Conservation (phyloP, 37 sponge, comb jelly and placozoan species). For the Beroe ovata region DNA sequence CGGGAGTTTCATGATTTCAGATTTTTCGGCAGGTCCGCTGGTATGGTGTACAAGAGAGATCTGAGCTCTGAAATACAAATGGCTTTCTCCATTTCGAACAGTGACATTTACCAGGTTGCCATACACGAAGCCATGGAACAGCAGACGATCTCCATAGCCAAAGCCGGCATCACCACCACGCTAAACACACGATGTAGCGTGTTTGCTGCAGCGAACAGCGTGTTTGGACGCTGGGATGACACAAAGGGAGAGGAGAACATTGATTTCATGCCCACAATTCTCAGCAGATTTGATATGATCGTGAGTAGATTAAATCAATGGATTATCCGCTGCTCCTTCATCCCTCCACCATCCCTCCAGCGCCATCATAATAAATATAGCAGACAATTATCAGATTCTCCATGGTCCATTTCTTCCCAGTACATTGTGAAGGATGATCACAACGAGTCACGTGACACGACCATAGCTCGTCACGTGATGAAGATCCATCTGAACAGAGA, state of each 20-base stretch:
- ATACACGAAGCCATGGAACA: constrained; percentile 99
- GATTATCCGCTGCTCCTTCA: too few species aligned
- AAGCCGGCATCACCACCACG: constrained; percentile 99
- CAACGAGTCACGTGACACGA: constrained; percentile 85
- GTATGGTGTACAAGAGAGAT: too few species aligned
- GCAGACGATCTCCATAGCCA: constrained; percentile 99
- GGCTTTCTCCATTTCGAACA: too few species aligned
- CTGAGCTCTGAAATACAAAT: too few species aligned
- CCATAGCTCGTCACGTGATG: constrained; percentile 96
- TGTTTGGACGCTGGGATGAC: constrained; percentile 99
- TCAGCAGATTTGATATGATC: constrained; percentile 99
- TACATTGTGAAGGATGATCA: constrained; percentile 97
- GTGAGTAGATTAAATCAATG: constrained; percentile 11
- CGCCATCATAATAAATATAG: too few species aligned
- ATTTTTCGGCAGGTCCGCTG: too few species aligned
- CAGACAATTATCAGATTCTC: background rate
- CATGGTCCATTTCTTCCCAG: background rate
- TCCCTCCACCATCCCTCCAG: background rate
- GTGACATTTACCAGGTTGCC: too few species aligned
- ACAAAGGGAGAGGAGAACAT: constrained; percentile 99
- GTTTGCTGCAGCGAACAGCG: constrained; percentile 99
- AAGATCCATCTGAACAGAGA: constrained; percentile 88
- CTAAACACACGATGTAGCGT: constrained; percentile 98
- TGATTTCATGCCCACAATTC: constrained; percentile 99
- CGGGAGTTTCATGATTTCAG: too few species aligned